These are phyloP conservation scores for Rhaphigaster nebulosa DNA, from an alignment of 2,888 invertebrate species.

Conservation along the genomic window DNA sequence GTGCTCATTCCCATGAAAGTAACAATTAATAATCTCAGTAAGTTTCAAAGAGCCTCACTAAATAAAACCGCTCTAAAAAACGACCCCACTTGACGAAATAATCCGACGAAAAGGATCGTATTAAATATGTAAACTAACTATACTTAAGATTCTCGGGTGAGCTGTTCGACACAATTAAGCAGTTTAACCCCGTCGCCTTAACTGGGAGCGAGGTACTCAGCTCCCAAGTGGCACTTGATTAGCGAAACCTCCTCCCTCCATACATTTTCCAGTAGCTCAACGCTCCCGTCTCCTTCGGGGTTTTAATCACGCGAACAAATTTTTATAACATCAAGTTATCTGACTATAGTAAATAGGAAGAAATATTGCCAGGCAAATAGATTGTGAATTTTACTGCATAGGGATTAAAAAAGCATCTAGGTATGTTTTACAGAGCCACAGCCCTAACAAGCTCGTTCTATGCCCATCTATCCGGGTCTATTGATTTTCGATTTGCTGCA, in stretches of 20 bases:
- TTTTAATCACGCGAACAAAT: not conserved
- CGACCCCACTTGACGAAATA: not conserved
- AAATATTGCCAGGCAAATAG: not conserved
- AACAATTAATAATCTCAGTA: not conserved
- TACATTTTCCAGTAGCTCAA: constrained; percentile 54
- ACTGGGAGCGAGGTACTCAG: constrained; percentile 20
- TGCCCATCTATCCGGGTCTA: too few species aligned
- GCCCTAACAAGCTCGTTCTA: too few species aligned
- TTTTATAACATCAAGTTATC: not conserved
- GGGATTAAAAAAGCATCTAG: too few species aligned
- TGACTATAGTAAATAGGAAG: not conserved
- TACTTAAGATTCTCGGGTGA: constrained; percentile 11
- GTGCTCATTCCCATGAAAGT: not conserved
- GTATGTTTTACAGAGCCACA: too few species aligned
- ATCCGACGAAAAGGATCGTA: not conserved
- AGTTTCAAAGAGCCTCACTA: not conserved
- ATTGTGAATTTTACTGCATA: too few species aligned
- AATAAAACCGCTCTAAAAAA: not conserved
- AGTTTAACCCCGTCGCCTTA: constrained; percentile 7
- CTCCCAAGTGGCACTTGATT: constrained; percentile 55
- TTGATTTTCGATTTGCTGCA: too few species aligned
- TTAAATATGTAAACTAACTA: constrained; percentile 47
- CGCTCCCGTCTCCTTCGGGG: not conserved
- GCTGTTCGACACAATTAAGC: constrained; percentile 37
- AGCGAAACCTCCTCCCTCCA: not conserved